Evolutionary conservation across 23 tunicate species (phyloP), one percentile per base, ranked within the genome.

Genomic region (Corella eumyota): DNA sequence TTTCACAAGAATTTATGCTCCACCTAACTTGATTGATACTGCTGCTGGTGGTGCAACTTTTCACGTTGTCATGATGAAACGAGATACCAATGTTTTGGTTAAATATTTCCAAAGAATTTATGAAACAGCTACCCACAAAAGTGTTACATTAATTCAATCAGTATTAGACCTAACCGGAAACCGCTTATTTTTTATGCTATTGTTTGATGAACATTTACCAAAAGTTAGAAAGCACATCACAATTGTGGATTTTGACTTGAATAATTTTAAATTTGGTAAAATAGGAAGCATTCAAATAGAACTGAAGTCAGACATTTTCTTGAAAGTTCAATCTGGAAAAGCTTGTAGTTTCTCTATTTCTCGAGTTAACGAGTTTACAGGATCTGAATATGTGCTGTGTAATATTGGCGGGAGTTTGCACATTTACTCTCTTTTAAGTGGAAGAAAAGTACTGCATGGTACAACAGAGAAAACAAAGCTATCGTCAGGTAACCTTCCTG

Each of bases 1-100:
- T 67, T 55, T 82, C 25, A 82, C 74, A 25, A 46, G 67, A 21
- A 82, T 71, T 21, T 82, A 82, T 67, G 65, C 81, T 19, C 92
- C 81, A 40, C 34, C 74, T 32, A 32, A 64, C 22, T 61, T 74
- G 30, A 36, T 36, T 23, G 92, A 74, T 32, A 37, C 80, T 11
- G 36, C 71, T 29, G 71, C 71, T 28, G 71, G 71, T 27, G 80
- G 80, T 11, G 64, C 56, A 19, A 55, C 31, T 22, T 74, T 74
- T 56, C n/a, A 45, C 26, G 59, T 74, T 53, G 56, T 73, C 19
- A 82, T 76, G 6, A 33, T 44, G 37, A 79, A 67, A 61, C 32
- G 71, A 50, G 73, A 71, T 3, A 53, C 59, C 24, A 51, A 60
- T 11, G 27, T 68, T 34, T 33, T 82, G 38, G 73, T 82, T 3